Evolutionary conservation across 2,797 vertebrate species (phyloP).

Genomic region (Dallia pectoralis): DNA sequence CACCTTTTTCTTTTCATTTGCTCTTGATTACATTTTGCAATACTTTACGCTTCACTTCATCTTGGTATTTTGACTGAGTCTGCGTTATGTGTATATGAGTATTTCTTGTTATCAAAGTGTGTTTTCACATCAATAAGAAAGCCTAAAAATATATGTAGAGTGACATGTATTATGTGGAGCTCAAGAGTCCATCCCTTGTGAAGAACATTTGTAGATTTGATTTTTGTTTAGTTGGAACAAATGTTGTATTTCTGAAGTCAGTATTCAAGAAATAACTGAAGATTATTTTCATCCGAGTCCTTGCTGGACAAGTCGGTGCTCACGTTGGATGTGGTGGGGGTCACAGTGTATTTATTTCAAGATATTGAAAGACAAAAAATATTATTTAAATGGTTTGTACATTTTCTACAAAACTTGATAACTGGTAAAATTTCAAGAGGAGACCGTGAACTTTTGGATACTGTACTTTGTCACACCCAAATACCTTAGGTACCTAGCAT

Average conservation of each 20-base stretch:
- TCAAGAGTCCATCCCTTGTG: too few species aligned
- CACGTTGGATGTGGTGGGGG: not conserved
- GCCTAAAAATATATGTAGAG: not conserved
- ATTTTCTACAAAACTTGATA: slow-evolving; percentile 1
- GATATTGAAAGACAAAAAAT: not conserved
- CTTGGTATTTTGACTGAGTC: not conserved
- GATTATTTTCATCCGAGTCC: not conserved
- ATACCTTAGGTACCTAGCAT: not conserved
- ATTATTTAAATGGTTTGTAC: slow-evolving; percentile 5
- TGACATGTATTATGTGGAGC: too few species aligned
- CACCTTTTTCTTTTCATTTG: too few species aligned
- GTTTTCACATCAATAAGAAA: not conserved
- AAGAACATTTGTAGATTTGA: too few species aligned
- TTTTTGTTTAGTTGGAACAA: not conserved
- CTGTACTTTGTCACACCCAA: not conserved
- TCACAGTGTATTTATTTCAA: not conserved
- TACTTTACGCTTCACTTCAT: not conserved
- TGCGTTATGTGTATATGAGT: not conserved
- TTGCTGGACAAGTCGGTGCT: not conserved
- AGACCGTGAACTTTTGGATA: not conserved
- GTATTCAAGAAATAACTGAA: not conserved
- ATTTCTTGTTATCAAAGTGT: not conserved
- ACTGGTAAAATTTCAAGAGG: not conserved
- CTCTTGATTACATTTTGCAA: not conserved
- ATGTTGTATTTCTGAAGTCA: not conserved